Evolutionary conservation across 2,113 vertebrate genomes (phyloP).

Genomic region (Osmerus mordax): DNA sequence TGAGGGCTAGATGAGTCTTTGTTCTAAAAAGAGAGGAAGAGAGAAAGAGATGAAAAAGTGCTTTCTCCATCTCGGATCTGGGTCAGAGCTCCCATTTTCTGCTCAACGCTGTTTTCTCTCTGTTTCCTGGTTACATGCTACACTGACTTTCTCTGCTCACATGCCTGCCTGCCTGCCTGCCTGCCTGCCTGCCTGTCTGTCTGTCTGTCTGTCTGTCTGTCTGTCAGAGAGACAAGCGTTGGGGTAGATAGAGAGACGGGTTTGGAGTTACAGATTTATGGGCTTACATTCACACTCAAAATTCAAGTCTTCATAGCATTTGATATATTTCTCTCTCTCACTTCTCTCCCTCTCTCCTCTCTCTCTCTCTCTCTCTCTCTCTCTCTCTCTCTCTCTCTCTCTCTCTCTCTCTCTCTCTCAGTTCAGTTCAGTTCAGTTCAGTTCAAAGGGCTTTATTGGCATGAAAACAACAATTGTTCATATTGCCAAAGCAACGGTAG

Average conservation of each 20-base stretch:
- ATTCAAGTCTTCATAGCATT: not conserved
- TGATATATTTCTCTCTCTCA: not conserved
- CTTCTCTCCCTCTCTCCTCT: not conserved
- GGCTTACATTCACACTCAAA: conserved; percentile 38
- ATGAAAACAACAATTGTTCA: too few species aligned
- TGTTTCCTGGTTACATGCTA: conserved; percentile 34
- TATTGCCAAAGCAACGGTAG: too few species aligned
- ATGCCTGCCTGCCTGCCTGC: not conserved
- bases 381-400: too few species aligned
- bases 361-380: too few species aligned
- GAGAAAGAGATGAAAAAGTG: conserved; percentile 51
- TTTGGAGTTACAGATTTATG: conserved; percentile 36
- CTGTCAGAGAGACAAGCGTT: conserved; percentile 24
- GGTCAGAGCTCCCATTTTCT: conserved; percentile 65
- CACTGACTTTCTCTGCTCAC: conserved; percentile 41
- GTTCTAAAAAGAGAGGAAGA: conserved; percentile 45
- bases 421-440: too few species aligned
- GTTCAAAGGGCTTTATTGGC: too few species aligned
- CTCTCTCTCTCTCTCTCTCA: too few species aligned
- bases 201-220: conserved; percentile 11
- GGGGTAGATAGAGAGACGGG: conserved; percentile 22
- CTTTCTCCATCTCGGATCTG: conserved; percentile 59
- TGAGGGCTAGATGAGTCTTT: conserved; percentile 63
- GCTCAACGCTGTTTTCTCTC: conserved; percentile 5
- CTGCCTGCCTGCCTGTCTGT: too few species aligned